Evolutionary conservation across 2,113 vertebrate species (phyloP).

Genomic region (Dasyurus viverrinus): DNA sequence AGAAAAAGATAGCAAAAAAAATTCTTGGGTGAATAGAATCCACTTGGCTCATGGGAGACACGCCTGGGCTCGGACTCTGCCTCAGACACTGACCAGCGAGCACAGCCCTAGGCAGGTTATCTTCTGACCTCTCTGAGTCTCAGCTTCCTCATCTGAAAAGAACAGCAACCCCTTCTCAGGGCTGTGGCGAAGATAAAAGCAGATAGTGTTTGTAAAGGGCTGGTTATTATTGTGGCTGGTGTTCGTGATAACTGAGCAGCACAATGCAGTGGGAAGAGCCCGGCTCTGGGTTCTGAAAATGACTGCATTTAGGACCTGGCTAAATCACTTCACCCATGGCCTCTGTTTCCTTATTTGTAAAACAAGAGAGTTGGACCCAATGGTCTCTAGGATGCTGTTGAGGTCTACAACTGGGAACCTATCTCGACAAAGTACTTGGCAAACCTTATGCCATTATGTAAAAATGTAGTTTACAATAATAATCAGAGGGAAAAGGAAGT

Average conservation of each 20-base stretch:
- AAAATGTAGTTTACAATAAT: not conserved
- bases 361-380: not conserved
- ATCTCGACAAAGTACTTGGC: not conserved
- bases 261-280: not conserved
- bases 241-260: not conserved
- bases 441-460: not conserved
- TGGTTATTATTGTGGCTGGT: not conserved
- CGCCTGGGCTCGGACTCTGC: not conserved
- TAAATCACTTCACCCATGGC: not conserved
- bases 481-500: not conserved
- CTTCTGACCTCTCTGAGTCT: not conserved
- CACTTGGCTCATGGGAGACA: not conserved
- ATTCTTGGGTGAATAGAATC: not conserved
- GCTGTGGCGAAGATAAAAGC: not conserved
- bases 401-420: not conserved
- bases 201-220: not conserved
- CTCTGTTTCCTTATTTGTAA: not conserved
- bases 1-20: not conserved
- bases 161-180: not conserved
- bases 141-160: not conserved
- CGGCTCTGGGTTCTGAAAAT: not conserved
- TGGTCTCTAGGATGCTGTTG: not conserved
- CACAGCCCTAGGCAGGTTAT: not conserved
- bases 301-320: not conserved
- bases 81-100: no score